A percentile compares a stretch with the other conserved stretches of the same genome.
These are phyloP conservation scores for Chaetogeoica ovagalla DNA, from an alignment of 2,888 invertebrate genomes.

Conservation along the genomic window DNA sequence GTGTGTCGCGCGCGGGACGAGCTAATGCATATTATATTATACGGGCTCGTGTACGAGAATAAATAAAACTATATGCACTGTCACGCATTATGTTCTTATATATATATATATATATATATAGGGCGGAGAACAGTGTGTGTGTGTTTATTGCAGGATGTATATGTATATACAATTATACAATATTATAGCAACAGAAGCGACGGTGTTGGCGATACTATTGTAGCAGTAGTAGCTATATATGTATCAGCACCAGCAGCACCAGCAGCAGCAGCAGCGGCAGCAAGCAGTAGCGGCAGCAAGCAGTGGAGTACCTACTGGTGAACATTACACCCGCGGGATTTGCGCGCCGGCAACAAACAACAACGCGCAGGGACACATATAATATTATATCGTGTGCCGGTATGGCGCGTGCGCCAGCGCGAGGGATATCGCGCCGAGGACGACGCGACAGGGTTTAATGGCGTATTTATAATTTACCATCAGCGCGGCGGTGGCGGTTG, in stretches of 20 bases:
- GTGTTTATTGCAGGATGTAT: neutral
- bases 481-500: constrained; percentile 55
- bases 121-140: constrained; percentile 13
- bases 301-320: neutral
- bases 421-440: constrained; percentile 47
- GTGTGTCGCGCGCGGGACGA: neutral
- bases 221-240: neutral
- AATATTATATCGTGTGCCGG: constrained; percentile 28
- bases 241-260: no score
- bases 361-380: constrained; percentile 36
- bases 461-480: constrained; percentile 56
- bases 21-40: constrained; percentile 43
- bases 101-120: no score
- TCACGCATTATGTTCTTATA: neutral
- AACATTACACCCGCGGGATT: constrained; percentile 50
- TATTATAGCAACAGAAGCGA: neutral
- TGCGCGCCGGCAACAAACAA: constrained; percentile 36
- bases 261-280: neutral
- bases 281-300: neutral
- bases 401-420: constrained; percentile 35
- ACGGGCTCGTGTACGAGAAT: constrained; percentile 6
- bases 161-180: no score
- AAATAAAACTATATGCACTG: constrained; percentile 25
- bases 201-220: neutral
- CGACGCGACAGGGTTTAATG: constrained; percentile 55